Conservation (phyloP, 2,888 invertebrate genomes). For the Cordilura impudica region DNA sequence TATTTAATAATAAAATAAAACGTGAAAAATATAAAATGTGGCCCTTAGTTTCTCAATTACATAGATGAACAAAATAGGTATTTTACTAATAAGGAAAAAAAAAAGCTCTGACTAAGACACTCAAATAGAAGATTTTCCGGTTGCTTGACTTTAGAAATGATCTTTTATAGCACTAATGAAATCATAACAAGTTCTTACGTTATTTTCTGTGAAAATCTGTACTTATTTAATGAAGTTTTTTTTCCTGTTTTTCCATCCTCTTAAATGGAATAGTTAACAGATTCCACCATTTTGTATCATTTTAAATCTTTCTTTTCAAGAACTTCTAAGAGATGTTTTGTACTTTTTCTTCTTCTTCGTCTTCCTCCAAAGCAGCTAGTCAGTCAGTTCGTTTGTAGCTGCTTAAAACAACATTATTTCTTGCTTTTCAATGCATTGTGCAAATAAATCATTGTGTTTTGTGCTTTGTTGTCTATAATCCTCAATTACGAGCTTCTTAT, state of each 20-base stretch:
- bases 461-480: slow-evolving; percentile 61
- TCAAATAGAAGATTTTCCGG: too few species aligned
- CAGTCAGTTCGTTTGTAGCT: slow-evolving; percentile 53
- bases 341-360: not conserved
- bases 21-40: too few species aligned
- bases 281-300: slow-evolving; percentile 53
- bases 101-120: too few species aligned
- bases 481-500: slow-evolving; percentile 58
- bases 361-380: slow-evolving; percentile 18
- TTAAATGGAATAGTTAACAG: slow-evolving; percentile 50
- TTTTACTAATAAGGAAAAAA: too few species aligned
- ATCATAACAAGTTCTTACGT: not conserved
- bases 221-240: not conserved
- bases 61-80: too few species aligned
- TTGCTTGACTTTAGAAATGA: not conserved
- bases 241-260: slow-evolving; percentile 17
- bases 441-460: slow-evolving; percentile 53
- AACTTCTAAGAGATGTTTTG: slow-evolving; percentile 45
- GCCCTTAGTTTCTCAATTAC: too few species aligned
- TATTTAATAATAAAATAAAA: too few species aligned
- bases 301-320: slow-evolving; percentile 40
- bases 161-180: not conserved
- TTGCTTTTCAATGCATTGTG: slow-evolving; percentile 35
- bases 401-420: slow-evolving; percentile 57
- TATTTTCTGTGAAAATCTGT: not conserved